Evolutionary conservation across 2,113 vertebrate genomes (phyloP).

Genomic region (Hirundichthys speculiger): DNA sequence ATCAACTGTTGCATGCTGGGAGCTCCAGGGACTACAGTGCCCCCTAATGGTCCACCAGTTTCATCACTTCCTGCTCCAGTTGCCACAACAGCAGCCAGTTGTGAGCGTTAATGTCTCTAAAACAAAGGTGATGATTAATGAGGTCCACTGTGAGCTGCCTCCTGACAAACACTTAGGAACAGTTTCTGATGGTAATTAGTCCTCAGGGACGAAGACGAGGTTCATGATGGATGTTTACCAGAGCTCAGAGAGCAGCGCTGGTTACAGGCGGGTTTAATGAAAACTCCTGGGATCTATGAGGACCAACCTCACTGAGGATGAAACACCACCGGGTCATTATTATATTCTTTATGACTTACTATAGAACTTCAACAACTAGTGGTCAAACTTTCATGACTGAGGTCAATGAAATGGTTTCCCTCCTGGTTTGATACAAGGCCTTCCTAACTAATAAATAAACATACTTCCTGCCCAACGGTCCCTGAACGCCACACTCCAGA

Average conservation of each 20-base stretch:
- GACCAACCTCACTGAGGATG: neutral
- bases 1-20: slow-evolving; percentile 12
- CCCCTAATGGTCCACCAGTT: slow-evolving; percentile 5
- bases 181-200: slow-evolving; percentile 53
- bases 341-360: too few species aligned
- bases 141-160: slow-evolving; percentile 31
- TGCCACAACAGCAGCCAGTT: slow-evolving; percentile 20
- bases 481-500: slow-evolving; percentile 7
- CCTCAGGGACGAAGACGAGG: slow-evolving; percentile 1
- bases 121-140: slow-evolving; percentile 31
- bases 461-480: neutral
- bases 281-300: slow-evolving; percentile 4
- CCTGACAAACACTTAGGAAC: slow-evolving; percentile 34
- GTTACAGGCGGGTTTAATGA: neutral
- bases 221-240: slow-evolving; percentile 1
- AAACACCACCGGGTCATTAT: neutral
- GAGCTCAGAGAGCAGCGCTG: neutral
- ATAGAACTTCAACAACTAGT: neutral
- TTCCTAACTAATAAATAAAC: too few species aligned
- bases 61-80: slow-evolving; percentile 12
- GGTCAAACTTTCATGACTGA: neutral
- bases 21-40: neutral
- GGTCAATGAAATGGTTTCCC: too few species aligned
- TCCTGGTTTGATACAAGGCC: too few species aligned
- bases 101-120: slow-evolving; percentile 26